Evolutionary conservation across 2,888 invertebrate genomes (phyloP), one percentile per base, ranked within the genome.

Genomic region (Caenorhabditis becei): DNA sequence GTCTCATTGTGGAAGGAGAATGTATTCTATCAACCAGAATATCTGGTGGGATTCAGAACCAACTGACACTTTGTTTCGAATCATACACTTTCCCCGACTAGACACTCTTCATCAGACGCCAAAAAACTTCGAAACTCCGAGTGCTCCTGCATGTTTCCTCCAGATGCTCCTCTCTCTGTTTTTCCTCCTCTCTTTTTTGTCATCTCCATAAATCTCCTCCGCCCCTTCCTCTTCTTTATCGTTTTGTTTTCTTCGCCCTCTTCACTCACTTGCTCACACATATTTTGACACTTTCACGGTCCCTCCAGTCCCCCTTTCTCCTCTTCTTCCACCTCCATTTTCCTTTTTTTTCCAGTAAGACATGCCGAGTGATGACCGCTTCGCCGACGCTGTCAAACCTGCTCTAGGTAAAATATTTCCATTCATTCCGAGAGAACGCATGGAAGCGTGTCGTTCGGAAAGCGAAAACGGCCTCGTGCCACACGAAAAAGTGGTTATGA

Each of bases 311-410:
- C 26, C 14, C 18, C 44, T 56, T 20, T 44, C 26, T 54, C 32
- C 23, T 63, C 41, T 4, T 18, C 35, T n/a, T 18, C 26, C 32
- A 16, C 24, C n/a, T 44, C 24, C 44, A 56, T 7, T 41, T 59
- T 53, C n/a, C 28, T 28, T n/a, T 11, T 11, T 58, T 56, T 67
- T 69, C 18, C 66, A 61, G 67, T 59, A 51, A 28, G n/a, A 65
- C 16, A 86, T 86, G 86, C 84, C 86, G 65, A 62, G 75, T 62
- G 86, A 87, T 71, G 87, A 87, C 75, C 81, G 83, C 41, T 87
- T 87, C 53, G 87, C 85, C 28, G 87, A 87, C 53, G 87, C 87
- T n/a, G 87, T 87, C 51, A 82, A 86, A 74, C 87, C 87, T 7
- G 87, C 87, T 32, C 69, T 87, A 78, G 87, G 87, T 87, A 83